Base-by-base conservation (phyloP, 1,140 invertebrate species). In the Diorhabda carinulata region DNA sequence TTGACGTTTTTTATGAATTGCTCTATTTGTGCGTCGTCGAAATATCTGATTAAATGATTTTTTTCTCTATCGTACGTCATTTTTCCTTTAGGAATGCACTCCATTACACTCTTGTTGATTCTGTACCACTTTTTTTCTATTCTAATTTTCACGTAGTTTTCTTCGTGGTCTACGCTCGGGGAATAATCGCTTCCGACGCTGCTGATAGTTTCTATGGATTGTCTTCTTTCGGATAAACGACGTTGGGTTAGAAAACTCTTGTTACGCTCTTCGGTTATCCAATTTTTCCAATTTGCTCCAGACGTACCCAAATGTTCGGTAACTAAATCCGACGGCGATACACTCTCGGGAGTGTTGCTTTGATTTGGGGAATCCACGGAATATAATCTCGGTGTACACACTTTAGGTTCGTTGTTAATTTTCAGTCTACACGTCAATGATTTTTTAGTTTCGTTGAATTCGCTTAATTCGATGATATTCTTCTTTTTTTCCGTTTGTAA, bases 31-130 rank as follows among this genome's bases (percentile, higher is more conserved):
- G 58, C 72, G 10, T 74, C 71, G 43, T 76, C 74, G 58, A 73
- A 76, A 47, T 76, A 76, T n/a, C 74, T 58, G 5, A 74, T 45
- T 42, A 76, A 73, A 52, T 58, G 69, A 61, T 73, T 68, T 3
- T 59, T 70, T 52, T 73, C 73, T 45, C 73, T 64, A 7, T 69
- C 58, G 44, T 74, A 76, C 25, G 67, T 69, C 3, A 76, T 42
- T 65, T 76, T 76, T 41, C 74, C 74, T 3, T 57, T 63, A 4
- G 74, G 74, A 44, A 67, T 67, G 9, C 42, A 57, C 7, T 67
- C n/a, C 9, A 44, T 44, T 7, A 67, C n/a, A 8, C 10, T 43
- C 7, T 47, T 60, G 9, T 59, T 60, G 5, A 67, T 44, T 8
- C 65, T 59, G 57, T 67, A 67, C 57, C 57, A 60, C 43, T 59